Evolutionary conservation across 2,888 invertebrate species (phyloP).

Genomic region (Sinhomidia bicolor): DNA sequence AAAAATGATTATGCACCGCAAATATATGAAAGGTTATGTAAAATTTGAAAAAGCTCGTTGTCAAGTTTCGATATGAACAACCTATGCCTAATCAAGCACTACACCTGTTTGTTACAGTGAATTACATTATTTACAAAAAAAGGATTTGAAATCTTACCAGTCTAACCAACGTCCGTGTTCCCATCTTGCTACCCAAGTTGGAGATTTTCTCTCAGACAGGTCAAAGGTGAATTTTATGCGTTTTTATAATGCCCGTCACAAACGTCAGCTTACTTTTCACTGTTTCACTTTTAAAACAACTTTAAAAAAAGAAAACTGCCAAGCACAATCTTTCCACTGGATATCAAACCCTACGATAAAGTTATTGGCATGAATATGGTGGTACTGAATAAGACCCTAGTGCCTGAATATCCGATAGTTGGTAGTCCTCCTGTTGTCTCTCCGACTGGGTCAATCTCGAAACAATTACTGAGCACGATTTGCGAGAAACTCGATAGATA

Average conservation of each 20-base stretch:
- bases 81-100: no score
- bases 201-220: background rate
- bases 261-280: slow-evolving; percentile 15
- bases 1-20: no score
- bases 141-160: slow-evolving; percentile 59
- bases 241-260: no score
- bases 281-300: background rate
- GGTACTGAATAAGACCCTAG: slow-evolving; percentile 1
- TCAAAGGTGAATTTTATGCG: slow-evolving; percentile 20
- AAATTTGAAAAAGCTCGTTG: no score
- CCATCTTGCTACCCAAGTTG: slow-evolving; percentile 18
- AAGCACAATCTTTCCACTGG: background rate
- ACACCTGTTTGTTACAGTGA: no score
- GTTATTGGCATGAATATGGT: background rate
- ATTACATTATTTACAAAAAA: no score
- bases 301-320: background rate
- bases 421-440: background rate
- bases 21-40: no score
- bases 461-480: slow-evolving; percentile 62
- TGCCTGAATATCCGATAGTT: background rate
- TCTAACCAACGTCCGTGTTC: slow-evolving; percentile 51
- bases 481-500: slow-evolving; percentile 36
- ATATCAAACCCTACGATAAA: background rate
- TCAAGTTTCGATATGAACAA: no score
- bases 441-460: slow-evolving; percentile 67